A percentile compares a stretch with the other conserved stretches of the same genome.
Conservation (phyloP, 35 echinoderm and acorn worm species). For the Ophioderma brevispina region DNA sequence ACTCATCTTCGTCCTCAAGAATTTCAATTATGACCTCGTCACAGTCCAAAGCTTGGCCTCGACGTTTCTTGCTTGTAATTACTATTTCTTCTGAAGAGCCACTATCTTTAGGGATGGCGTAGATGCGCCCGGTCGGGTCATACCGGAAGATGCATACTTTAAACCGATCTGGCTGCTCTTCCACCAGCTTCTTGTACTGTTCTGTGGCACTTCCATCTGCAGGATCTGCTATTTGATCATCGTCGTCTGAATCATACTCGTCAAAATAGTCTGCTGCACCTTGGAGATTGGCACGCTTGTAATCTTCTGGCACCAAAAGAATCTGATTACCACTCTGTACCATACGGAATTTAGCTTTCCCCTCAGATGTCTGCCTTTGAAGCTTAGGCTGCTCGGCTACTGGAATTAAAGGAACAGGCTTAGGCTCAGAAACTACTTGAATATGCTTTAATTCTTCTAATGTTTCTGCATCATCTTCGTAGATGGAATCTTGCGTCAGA, state of each 20-base stretch:
- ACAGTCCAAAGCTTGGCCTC: conserved; percentile 62
- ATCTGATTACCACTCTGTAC: conserved; percentile 49
- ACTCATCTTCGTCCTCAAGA: conserved; percentile 41
- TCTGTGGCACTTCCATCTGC: conserved; percentile 21
- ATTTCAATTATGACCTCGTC: conserved; percentile 78
- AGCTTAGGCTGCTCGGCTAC: background rate
- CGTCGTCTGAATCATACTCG: conserved; percentile 80
- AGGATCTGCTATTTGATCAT: background rate
- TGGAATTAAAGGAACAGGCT: background rate
- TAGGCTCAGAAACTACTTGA: background rate
- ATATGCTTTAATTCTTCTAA: background rate
- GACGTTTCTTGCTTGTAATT: conserved; percentile 61
- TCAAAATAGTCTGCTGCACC: conserved; percentile 39
- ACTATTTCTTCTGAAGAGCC: conserved; percentile 47
- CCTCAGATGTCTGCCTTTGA: conserved; percentile 9
- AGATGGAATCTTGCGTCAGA: background rate
- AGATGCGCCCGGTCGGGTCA: conserved; percentile 60
- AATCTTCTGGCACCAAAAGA: conserved; percentile 25
- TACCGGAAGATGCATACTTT: conserved; percentile 66
- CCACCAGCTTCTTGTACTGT: conserved; percentile 18
- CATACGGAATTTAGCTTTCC: conserved; percentile 44
- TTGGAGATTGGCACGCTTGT: conserved; percentile 46
- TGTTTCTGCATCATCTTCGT: background rate
- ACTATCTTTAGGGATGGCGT: conserved; percentile 65
- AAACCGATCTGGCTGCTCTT: conserved; percentile 54